Evolutionary conservation across 2,888 invertebrate genomes (phyloP), one percentile per base, ranked within the genome.

Genomic region (Pharmacophagus antenor): DNA sequence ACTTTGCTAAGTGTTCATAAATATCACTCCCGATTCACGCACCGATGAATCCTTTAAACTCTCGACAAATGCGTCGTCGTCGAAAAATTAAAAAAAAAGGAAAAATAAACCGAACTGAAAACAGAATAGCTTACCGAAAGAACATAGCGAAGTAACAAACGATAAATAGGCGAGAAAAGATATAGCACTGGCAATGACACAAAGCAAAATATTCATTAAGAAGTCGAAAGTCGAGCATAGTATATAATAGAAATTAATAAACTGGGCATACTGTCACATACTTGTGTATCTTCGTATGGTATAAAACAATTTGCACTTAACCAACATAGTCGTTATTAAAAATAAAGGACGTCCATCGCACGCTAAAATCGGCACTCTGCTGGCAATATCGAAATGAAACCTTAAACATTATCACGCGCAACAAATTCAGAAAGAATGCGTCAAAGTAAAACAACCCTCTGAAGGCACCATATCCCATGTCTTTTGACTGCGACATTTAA

Each of bases 371-470:
- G 23, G n/a, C 55, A 22, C 37, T 60, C 21, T 51, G 60, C 55
- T 55, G n/a, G 21, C 41, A 37, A 44, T 18, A 51, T 51, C 37
- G 22, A 41, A 62, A 54, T 54, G 59, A 50, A 44, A 61, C 58
- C 56, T 65, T 66, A 64, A 70, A 77, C 70, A 76, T 70, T 68
- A 76, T 74, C 67, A 75, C 78, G 77, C 81, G 88, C 89, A 89
- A 77, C 88, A 89, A 86, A 81, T 69, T 85, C 37, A 15, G 85
- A 84, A 71, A 84, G 82, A 87, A 88, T 83, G 88, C 88, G 81
- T 78, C 74, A 84, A 80, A 79, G 68, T 58, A 63, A 46, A 53
- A 59, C 62, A 63, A 20, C 23, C 64, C 49, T 51, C 12, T n/a
- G n/a, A 46, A 42, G 58, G 52, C 62, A 55, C 61, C 50, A 62